A percentile compares a stretch with the other conserved stretches of the same genome.
Evolutionary conservation across 2,797 vertebrate genomes (phyloP).

Genomic region (Masticophis lateralis): DNA sequence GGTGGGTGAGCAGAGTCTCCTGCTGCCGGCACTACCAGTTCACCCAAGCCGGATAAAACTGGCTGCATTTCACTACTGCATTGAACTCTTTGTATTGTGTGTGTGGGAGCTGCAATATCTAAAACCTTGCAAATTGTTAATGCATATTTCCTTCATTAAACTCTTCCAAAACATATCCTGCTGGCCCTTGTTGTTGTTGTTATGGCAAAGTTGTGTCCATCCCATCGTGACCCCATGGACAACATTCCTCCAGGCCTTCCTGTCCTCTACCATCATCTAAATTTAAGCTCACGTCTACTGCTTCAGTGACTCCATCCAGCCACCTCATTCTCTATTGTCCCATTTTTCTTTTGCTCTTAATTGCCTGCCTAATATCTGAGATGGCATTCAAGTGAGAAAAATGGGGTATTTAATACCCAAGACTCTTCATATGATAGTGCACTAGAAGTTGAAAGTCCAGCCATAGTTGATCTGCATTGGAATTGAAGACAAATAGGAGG

Average conservation of each 20-base stretch:
- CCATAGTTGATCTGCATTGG: not conserved
- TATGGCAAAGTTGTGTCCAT: too few relatives aligned
- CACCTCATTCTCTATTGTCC: too few relatives aligned
- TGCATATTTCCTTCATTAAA: not conserved
- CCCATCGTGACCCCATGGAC: too few relatives aligned
- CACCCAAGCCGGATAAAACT: too few relatives aligned
- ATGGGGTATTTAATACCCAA: not conserved
- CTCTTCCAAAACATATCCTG: not conserved
- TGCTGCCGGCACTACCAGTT: too few relatives aligned
- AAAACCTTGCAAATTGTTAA: not conserved
- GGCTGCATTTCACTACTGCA: too few relatives aligned
- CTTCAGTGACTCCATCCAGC: too few relatives aligned
- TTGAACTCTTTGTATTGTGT: not conserved
- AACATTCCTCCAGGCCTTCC: too few relatives aligned
- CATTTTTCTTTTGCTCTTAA: not conserved
- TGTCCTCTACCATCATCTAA: too few relatives aligned
- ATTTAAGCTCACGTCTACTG: too few relatives aligned
- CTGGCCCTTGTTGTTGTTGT: too few relatives aligned
- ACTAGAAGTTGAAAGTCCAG: not conserved
- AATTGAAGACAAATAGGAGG: not conserved
- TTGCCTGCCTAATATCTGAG: not conserved
- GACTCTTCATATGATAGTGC: not conserved
- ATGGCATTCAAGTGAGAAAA: not conserved
- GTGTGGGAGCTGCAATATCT: not conserved
- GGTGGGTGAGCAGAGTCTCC: too few relatives aligned